Conservation (phyloP, 2,113 vertebrate species). For the Riparia riparia region DNA sequence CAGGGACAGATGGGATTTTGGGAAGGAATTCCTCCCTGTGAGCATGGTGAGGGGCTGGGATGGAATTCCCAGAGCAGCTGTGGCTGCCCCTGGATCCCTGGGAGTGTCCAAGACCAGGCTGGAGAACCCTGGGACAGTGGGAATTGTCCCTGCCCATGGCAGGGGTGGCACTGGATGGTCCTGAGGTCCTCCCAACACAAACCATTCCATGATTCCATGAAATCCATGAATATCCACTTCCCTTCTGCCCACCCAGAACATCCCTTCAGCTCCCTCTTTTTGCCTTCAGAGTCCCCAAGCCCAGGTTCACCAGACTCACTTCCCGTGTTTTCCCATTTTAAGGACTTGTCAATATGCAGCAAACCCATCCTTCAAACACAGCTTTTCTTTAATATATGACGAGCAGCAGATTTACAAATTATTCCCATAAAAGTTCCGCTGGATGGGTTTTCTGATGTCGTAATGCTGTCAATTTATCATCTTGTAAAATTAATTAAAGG, state of each 20-base stretch:
- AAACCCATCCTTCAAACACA: neutral
- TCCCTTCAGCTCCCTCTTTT: neutral
- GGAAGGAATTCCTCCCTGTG: neutral
- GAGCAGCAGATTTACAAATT: neutral
- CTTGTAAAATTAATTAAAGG: neutral
- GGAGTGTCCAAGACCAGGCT: neutral
- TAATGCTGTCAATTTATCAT: neutral
- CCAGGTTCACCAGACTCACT: too few species aligned
- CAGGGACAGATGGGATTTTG: fast-evolving
- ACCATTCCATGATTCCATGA: neutral
- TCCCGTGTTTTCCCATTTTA: neutral
- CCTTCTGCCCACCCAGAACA: neutral
- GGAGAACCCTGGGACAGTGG: neutral
- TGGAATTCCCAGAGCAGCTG: neutral
- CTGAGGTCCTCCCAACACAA: neutral
- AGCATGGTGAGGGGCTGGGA: neutral
- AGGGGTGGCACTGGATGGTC: neutral
- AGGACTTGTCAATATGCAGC: neutral
- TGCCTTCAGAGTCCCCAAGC: neutral
- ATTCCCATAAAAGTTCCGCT: neutral
- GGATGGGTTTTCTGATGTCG: neutral
- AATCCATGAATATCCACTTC: neutral
- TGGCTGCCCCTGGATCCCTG: neutral
- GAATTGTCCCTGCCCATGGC: neutral
- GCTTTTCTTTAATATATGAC: neutral